Evolutionary conservation across 2,113 vertebrate species (phyloP).

Genomic region (Paradoxurus hermaphroditus): DNA sequence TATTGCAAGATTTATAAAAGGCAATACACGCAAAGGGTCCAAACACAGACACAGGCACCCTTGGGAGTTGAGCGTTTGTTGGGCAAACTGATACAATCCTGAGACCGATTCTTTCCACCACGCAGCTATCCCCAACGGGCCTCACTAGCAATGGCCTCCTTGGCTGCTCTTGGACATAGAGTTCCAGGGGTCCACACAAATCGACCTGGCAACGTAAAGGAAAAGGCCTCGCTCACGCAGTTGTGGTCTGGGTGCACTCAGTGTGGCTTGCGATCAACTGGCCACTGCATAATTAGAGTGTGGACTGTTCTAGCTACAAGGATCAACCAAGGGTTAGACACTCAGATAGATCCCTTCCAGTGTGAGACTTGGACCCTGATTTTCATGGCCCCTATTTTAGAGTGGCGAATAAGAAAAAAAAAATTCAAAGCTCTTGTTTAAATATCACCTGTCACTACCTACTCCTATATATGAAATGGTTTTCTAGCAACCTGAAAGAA

Average conservation of each 20-base stretch:
- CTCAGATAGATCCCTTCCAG: neutral
- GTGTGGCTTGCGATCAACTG: neutral
- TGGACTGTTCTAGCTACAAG: neutral
- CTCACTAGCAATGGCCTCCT: neutral
- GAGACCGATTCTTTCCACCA: neutral
- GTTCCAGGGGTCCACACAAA: too few relatives aligned
- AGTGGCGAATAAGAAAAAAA: neutral
- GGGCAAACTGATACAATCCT: neutral
- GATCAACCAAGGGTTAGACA: neutral
- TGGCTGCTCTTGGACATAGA: accelerated
- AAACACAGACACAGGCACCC: neutral
- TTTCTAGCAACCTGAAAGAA: neutral
- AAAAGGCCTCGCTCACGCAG: accelerated
- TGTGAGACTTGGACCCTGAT: neutral
- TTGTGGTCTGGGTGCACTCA: accelerated
- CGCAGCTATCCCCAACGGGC: neutral
- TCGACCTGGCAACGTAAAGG: accelerated
- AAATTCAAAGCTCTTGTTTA: neutral
- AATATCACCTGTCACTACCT: neutral
- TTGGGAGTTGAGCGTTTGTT: neutral
- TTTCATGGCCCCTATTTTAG: neutral
- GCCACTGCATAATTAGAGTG: accelerated
- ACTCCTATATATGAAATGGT: neutral
- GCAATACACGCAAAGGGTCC: neutral
- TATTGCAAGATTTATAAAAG: neutral